phyloP scores from a whole-genome alignment of 2,113 vertebrate species.

The Recurvirostra avosetta region DNA sequence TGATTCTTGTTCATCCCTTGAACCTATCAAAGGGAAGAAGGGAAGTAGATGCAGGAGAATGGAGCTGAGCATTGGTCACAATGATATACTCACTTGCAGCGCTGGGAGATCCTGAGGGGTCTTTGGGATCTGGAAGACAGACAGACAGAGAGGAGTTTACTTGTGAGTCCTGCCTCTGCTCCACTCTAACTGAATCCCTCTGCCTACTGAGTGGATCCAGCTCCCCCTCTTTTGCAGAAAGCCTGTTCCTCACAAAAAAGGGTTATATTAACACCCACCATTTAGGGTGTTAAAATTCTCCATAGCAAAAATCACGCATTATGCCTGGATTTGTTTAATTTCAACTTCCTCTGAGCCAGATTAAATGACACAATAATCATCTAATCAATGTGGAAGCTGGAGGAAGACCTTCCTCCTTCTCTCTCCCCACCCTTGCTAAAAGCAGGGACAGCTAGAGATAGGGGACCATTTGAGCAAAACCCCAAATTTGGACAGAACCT shows the following conservation, averaged over 20 bases:
- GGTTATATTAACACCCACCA: background rate
- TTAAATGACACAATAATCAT: background rate
- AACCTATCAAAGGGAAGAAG: background rate
- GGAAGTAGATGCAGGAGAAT: background rate
- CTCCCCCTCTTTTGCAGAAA: background rate
- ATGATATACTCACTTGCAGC: background rate
- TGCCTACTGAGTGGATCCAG: background rate
- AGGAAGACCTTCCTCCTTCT: background rate
- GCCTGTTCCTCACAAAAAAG: background rate
- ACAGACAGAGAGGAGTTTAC: background rate
- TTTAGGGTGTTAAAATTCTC: background rate
- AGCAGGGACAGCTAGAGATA: background rate
- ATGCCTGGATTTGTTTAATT: background rate
- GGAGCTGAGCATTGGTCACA: background rate
- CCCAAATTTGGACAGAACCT: background rate
- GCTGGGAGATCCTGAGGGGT: background rate
- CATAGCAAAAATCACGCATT: background rate
- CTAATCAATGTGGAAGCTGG: background rate
- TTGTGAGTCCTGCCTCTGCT: background rate
- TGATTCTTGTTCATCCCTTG: background rate
- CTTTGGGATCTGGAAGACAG: slow-evolving; percentile 43
- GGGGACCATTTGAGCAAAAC: background rate
- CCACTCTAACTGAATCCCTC: background rate
- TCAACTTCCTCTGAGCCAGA: background rate
- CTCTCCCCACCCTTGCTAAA: background rate